Evolutionary conservation across 1,140 invertebrate genomes (phyloP).

Genomic region (Spodoptera litura): DNA sequence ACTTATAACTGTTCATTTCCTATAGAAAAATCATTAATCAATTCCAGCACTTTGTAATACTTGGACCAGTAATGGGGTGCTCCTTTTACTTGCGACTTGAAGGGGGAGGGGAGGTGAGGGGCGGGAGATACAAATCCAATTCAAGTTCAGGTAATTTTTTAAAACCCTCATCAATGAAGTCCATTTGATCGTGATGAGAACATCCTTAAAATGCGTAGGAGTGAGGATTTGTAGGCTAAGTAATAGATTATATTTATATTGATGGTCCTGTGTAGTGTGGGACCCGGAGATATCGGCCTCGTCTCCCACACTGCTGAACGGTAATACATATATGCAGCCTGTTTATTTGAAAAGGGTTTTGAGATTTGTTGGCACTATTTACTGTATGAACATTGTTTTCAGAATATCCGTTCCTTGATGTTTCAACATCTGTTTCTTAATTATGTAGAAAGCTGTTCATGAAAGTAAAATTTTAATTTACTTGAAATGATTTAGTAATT

Average conservation of each 20-base stretch:
- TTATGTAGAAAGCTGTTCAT: too few species aligned
- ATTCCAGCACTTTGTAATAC: background rate
- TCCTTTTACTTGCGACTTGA: background rate
- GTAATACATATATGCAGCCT: background rate
- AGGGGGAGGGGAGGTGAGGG: background rate
- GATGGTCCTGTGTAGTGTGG: slow-evolving; percentile 8
- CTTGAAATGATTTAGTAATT: too few species aligned
- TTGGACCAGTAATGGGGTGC: background rate
- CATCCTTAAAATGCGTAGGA: background rate
- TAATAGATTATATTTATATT: slow-evolving; percentile 33
- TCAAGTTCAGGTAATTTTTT: slow-evolving; percentile 24
- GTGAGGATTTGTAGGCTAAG: slow-evolving; percentile 20
- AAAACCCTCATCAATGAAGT: slow-evolving; percentile 28
- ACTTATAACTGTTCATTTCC: too few species aligned
- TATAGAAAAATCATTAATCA: too few species aligned
- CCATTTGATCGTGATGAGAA: slow-evolving; percentile 31
- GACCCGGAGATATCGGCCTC: background rate
- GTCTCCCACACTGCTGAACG: too few species aligned
- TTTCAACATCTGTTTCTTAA: too few species aligned
- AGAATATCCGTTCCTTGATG: background rate
- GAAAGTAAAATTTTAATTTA: too few species aligned
- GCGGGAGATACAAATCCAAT: slow-evolving; percentile 9
- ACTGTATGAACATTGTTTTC: background rate
- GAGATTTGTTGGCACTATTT: too few species aligned
- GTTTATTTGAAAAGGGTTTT: slow-evolving; percentile 1